Base-by-base conservation (phyloP, 2,113 vertebrate species). In the Indicator maculatus region DNA sequence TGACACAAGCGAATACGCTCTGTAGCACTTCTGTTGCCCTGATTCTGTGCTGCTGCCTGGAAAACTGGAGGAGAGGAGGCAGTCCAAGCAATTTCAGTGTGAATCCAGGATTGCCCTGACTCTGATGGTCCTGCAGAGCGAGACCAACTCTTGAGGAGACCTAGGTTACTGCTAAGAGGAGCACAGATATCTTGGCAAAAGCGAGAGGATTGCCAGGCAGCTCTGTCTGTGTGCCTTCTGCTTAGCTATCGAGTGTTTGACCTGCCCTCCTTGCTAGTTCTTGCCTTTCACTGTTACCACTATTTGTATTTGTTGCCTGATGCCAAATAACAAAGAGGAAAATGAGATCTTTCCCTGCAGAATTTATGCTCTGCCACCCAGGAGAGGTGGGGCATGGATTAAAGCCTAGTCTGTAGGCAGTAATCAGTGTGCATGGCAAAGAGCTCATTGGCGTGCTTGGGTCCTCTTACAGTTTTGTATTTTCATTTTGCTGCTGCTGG, bases 381-480 rank as follows among this genome's bases (percentile, higher is more conserved):
- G 58, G 47, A 87, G 53, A 55, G 26, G 21, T 79, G 63, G 21
- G 39, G 19, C 13, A 6, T n/a, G 73, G 69, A 31, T 75, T 67
- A 58, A 84, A 88, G 75, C 12, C 4, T 13, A 3, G 31, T 72
- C 53, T 36, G 24, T 55, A 77, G 19, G 18, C 28, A 69, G 38
- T 38, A 38, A 23, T 27, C 44, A 58, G 23, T 50, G 3, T 23
- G 55, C 67, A 14, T 39, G 26, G 76, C 44, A 73, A 70, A 55
- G 55, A 41, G 24, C 56, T 91, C 11, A 1, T 36, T 0, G 0
- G 12, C 1, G 1, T 36, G 21, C 39, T 55, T 41, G 19, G 33
- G 9, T 12, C 69, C 47, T 59, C 6, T 24, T 56, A 31, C 30
- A 27, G 52, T 84, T 83, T 50, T 73, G 16, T 52, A 30, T 75